phyloP scores from a whole-genome alignment of 2,888 invertebrate genomes.

The Eupithecia inturbata region DNA sequence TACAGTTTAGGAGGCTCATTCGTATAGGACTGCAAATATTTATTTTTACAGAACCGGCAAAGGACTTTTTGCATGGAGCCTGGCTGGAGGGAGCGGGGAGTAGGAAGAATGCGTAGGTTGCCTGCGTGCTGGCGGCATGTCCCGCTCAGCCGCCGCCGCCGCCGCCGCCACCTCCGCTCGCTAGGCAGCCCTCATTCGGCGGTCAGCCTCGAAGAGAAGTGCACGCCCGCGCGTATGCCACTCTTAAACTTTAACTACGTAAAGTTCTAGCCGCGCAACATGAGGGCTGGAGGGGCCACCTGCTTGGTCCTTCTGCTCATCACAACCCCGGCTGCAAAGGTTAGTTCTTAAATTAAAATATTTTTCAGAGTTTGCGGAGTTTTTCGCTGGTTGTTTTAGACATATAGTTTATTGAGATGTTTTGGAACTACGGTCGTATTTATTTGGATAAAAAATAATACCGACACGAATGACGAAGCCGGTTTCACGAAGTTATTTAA shows the following conservation, averaged over 20 bases:
- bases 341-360: conserved; percentile 44
- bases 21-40: neutral
- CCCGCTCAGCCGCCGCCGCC: conserved; percentile 15
- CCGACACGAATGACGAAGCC: conserved; percentile 1
- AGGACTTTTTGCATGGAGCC: conserved; percentile 50
- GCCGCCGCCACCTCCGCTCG: conserved; percentile 15
- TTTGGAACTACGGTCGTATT: conserved; percentile 29
- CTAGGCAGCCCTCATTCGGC: conserved; percentile 62
- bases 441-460: conserved; percentile 12
- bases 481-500: conserved; percentile 22
- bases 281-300: conserved; percentile 66
- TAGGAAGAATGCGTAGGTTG: conserved; percentile 18
- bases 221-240: conserved; percentile 64
- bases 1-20: neutral
- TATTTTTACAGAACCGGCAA: neutral
- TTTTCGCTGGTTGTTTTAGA: conserved; percentile 21
- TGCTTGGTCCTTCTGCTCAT: conserved; percentile 64
- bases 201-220: conserved; percentile 70
- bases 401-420: neutral
- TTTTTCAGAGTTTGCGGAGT: conserved; percentile 18
- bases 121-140: conserved; percentile 12
- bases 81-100: conserved; percentile 39
- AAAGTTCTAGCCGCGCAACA: conserved; percentile 56
- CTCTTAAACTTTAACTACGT: conserved; percentile 64
- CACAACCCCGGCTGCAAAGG: conserved; percentile 53